Conservation (phyloP, 1,140 invertebrate genomes). For the Diplogasteroides magnus region DNA sequence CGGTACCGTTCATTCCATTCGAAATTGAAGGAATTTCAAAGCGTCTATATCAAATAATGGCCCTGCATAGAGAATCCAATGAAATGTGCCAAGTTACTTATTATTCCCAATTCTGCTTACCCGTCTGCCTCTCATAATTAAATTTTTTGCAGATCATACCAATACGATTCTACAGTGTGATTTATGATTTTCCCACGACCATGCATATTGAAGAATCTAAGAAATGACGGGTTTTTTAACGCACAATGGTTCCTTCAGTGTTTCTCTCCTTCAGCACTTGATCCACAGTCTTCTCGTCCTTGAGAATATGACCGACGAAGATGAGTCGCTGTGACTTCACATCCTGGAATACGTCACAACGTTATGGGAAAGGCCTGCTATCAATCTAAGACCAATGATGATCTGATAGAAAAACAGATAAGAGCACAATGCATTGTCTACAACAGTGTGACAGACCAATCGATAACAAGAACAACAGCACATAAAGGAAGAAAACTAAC, state of each 20-base stretch:
- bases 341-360: neutral
- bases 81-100: too few relatives aligned
- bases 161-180: too few relatives aligned
- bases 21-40: too few relatives aligned
- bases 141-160: neutral
- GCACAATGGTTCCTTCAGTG: neutral
- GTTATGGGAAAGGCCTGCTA: neutral
- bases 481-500: neutral
- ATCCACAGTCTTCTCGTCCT: neutral
- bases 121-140: too few relatives aligned
- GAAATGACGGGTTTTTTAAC: neutral
- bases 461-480: neutral
- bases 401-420: too few relatives aligned
- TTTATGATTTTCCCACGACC: too few relatives aligned
- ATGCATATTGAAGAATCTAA: neutral
- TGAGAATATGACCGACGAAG: neutral
- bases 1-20: too few relatives aligned
- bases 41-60: too few relatives aligned
- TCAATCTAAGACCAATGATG: neutral
- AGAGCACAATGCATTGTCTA: too few relatives aligned
- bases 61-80: too few relatives aligned
- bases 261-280: neutral
- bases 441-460: neutral
- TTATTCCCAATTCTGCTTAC: too few relatives aligned
- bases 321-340: neutral